Evolutionary conservation across 2,797 vertebrate genomes (phyloP).

Genomic region (Setipinna tenuifilis): DNA sequence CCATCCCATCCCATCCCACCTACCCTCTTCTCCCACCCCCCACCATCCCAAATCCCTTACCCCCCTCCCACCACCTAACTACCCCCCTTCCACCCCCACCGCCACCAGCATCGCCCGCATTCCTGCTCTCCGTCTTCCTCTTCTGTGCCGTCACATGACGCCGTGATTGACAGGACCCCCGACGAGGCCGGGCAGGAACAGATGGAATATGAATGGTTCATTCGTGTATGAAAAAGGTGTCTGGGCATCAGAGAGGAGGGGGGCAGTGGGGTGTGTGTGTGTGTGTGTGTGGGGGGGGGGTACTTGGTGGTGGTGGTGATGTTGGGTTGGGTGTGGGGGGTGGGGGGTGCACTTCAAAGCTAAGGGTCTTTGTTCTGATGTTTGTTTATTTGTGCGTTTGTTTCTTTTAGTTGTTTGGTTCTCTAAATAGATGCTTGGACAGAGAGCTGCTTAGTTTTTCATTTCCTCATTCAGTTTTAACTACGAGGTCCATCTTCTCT

Average conservation of each 20-base stretch:
- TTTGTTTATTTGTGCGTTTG: neutral
- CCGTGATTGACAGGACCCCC: constrained; percentile 97
- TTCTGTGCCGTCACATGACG: constrained; percentile 83
- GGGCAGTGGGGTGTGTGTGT: constrained; percentile 47
- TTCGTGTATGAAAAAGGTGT: constrained; percentile 93
- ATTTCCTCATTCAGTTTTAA: neutral
- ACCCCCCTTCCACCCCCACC: neutral
- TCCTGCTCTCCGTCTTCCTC: constrained; percentile 59
- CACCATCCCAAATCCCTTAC: too few relatives aligned
- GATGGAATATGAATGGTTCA: constrained; percentile 98
- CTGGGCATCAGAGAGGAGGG: constrained; percentile 72
- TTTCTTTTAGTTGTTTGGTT: neutral
- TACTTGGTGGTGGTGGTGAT: neutral
- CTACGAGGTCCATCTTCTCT: neutral
- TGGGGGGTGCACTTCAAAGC: too few relatives aligned
- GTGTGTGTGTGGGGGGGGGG: neutral
- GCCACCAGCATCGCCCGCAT: neutral
- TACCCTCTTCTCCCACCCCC: neutral
- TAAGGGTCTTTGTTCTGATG: too few relatives aligned
- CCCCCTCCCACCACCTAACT: neutral
- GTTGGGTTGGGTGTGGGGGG: neutral
- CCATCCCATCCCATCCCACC: neutral
- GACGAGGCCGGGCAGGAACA: constrained; percentile 92
- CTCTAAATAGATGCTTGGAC: neutral
- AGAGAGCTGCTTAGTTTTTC: neutral